These are phyloP conservation scores for Felis chaus DNA, from an alignment of 2,113 vertebrate species.

Conservation along the genomic window DNA sequence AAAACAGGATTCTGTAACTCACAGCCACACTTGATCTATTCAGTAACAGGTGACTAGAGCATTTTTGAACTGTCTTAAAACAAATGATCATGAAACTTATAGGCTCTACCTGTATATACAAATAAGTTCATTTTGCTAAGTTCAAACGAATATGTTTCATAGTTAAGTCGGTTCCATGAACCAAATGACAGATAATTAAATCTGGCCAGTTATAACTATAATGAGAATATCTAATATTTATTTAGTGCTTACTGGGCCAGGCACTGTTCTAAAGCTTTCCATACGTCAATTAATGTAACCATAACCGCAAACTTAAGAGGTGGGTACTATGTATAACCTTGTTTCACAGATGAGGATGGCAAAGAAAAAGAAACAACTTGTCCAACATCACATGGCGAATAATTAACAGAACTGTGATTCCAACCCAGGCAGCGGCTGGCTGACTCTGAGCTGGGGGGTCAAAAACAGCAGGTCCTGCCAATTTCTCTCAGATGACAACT, in stretches of 20 bases:
- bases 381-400: background rate
- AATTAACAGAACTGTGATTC: background rate
- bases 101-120: background rate
- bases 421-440: background rate
- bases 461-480: background rate
- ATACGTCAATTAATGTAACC: background rate
- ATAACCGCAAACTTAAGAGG: background rate
- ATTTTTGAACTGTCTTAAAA: background rate
- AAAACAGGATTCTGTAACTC: background rate
- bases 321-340: background rate
- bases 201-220: background rate
- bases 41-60: background rate
- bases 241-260: background rate
- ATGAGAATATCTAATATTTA: background rate
- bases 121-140: background rate
- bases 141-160: background rate
- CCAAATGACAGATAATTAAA: background rate
- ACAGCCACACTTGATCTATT: background rate
- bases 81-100: background rate
- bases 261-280: background rate
- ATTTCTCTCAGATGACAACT: background rate
- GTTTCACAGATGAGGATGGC: background rate
- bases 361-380: background rate
- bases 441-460: background rate
- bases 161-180: background rate